Evolutionary conservation across 2,888 invertebrate species (phyloP).

Genomic region (Drosophila macrospina): DNA sequence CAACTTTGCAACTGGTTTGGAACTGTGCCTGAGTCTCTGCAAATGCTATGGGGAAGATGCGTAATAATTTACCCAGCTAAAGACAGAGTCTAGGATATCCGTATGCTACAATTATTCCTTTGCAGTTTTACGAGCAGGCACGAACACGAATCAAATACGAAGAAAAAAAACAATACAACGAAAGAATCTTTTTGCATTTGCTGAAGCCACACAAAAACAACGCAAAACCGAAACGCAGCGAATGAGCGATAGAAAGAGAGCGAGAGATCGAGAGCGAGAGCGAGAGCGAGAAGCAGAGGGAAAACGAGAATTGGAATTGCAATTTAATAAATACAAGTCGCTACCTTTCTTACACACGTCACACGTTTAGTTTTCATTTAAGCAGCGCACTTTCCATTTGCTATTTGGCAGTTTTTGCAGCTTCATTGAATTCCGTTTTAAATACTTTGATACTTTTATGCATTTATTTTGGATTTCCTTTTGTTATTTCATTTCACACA

Average conservation of each 20-base stretch:
- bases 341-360: constrained; percentile 68
- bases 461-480: constrained; percentile 46
- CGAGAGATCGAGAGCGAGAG: constrained; percentile 1
- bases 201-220: constrained; percentile 63
- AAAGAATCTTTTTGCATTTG: constrained; percentile 38
- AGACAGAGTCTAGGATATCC: constrained; percentile 49
- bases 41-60: constrained; percentile 32
- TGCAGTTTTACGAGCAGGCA: constrained; percentile 48
- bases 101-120: constrained; percentile 54
- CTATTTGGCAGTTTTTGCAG: constrained; percentile 63
- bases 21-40: constrained; percentile 20
- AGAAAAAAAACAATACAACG: constrained; percentile 37
- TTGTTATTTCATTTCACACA: constrained; percentile 63
- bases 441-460: constrained; percentile 31
- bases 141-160: constrained; percentile 30
- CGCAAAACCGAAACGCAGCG: constrained; percentile 11
- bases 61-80: constrained; percentile 52
- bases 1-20: constrained; percentile 79
- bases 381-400: constrained; percentile 61
- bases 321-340: constrained; percentile 72
- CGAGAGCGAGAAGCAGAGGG: constrained; percentile 1
- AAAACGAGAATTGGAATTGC: constrained; percentile 70
- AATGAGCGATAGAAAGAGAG: constrained; percentile 6
- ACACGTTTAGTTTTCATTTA: constrained; percentile 69
- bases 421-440: constrained; percentile 63